Evolutionary conservation across 2,888 invertebrate species (phyloP).

Genomic region (Zygogramma bicolorata): DNA sequence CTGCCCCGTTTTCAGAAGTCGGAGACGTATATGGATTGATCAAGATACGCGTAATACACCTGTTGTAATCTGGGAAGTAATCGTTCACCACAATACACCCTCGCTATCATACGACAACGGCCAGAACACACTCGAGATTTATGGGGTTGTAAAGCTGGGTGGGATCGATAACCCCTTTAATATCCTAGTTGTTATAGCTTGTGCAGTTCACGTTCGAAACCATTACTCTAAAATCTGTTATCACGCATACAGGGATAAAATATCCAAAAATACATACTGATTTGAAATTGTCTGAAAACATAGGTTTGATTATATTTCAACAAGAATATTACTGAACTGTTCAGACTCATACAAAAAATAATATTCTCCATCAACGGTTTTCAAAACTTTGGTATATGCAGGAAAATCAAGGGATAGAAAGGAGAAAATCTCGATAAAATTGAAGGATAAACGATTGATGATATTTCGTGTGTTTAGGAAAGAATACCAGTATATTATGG

Average conservation of each 20-base stretch:
- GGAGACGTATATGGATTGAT: background rate
- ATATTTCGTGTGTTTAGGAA: too few relatives aligned
- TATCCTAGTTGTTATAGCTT: constrained; percentile 21
- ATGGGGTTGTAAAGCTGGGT: constrained; percentile 25
- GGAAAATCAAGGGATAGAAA: too few relatives aligned
- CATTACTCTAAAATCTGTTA: background rate
- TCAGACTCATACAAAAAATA: too few relatives aligned
- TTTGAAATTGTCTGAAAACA: too few relatives aligned
- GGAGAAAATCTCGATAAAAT: too few relatives aligned
- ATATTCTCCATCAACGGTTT: too few relatives aligned
- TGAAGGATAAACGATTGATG: too few relatives aligned
- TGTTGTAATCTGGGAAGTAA: constrained; percentile 19
- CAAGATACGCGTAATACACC: constrained; percentile 21
- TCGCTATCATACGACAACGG: constrained; percentile 33
- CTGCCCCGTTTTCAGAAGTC: background rate
- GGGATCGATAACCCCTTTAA: constrained; percentile 37
- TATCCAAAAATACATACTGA: too few relatives aligned
- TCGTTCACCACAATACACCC: constrained; percentile 18
- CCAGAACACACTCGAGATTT: constrained; percentile 27
- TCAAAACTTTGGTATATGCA: too few relatives aligned
- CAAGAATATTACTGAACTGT: too few relatives aligned
- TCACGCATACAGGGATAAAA: background rate
- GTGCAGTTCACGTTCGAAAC: background rate
- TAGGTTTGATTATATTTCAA: too few relatives aligned
- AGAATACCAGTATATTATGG: too few relatives aligned